A percentile compares a stretch with the other conserved stretches of the same genome.
phyloP scores from a whole-genome alignment of 2,797 vertebrate species.

The Ibycter americanus region DNA sequence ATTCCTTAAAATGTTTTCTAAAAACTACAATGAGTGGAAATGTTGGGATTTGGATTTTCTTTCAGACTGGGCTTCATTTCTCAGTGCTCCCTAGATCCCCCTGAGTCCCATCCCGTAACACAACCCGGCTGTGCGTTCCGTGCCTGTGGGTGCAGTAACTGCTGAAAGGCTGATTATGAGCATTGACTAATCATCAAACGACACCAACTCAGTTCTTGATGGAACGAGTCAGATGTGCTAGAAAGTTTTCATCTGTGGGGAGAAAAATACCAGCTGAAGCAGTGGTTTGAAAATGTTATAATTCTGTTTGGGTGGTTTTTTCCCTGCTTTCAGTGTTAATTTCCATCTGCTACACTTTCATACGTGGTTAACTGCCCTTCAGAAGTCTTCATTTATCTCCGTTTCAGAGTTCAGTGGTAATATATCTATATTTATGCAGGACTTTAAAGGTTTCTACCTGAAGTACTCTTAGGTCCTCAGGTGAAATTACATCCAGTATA shows the following conservation, averaged over 20 bases:
- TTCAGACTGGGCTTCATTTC: not conserved
- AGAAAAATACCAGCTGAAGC: not conserved
- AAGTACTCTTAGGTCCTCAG: slow-evolving; percentile 10
- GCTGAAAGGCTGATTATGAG: not conserved
- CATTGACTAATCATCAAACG: not conserved
- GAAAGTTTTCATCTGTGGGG: not conserved
- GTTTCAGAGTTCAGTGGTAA: not conserved
- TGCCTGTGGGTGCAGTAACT: not conserved
- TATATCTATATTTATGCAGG: not conserved
- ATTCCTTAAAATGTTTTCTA: not conserved
- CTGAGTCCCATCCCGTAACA: not conserved
- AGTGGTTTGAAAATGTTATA: not conserved
- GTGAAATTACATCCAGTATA: slow-evolving; percentile 38
- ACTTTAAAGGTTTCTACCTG: not conserved
- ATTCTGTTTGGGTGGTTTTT: not conserved
- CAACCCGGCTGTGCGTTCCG: not conserved
- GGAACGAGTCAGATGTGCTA: not conserved
- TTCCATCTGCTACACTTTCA: not conserved
- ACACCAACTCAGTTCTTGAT: not conserved
- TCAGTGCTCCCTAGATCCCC: not conserved
- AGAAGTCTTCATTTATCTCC: not conserved
- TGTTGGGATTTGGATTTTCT: not conserved
- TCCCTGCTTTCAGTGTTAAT: not conserved
- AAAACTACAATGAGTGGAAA: not conserved
- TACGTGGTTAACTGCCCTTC: not conserved